Evolutionary conservation across 2,888 invertebrate genomes (phyloP), one percentile per base, ranked within the genome.

Genomic region (Dasysyrphus tricinctus): DNA sequence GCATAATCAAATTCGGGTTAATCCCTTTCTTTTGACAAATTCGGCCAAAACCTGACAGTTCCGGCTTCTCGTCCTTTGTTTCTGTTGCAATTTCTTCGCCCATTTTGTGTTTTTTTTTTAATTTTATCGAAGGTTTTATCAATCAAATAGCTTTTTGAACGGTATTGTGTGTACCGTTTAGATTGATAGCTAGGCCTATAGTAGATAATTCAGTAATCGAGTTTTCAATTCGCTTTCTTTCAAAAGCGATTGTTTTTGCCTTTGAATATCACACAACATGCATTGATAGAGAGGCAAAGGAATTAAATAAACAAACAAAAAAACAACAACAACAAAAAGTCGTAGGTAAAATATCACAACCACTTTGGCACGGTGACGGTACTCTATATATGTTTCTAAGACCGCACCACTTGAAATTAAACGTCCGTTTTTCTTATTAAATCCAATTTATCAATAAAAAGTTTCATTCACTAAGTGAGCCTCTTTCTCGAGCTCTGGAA

Each of bases 1-100:
- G 93, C 95, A 96, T 96, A 88, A 97, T 94, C 89, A 97, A 93
- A 92, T 96, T 96, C 69, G 96, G 95, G 92, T 97, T 97, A 89
- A 97, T 95, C 84, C 94, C 93, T 88, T 94, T 92, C 89, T 93
- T 92, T 87, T 93, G 93, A 87, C 94, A 92, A 76, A 91, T 91
- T 88, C 91, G 91, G 7, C 91, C 91, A 80, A 91, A 92, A 77
- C 90, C 90, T 69, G 93, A 89, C 56, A 90, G 70, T 79, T 91
- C 90, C 72, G 90, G 89, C 89, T 91, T 91, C 67, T 90, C 89
- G 73, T 88, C 86, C 72, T 88, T 88, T n/a, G 89, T 88, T 49
- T 89, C 90, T 29, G 90, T 90, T 56, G 88, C 89, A 9, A 88
- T 89, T 89, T 93, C 92, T 88, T 90, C 91, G 79, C 91, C 92